Conservation (phyloP, 2,888 invertebrate species). For the Tridacna crocea region DNA sequence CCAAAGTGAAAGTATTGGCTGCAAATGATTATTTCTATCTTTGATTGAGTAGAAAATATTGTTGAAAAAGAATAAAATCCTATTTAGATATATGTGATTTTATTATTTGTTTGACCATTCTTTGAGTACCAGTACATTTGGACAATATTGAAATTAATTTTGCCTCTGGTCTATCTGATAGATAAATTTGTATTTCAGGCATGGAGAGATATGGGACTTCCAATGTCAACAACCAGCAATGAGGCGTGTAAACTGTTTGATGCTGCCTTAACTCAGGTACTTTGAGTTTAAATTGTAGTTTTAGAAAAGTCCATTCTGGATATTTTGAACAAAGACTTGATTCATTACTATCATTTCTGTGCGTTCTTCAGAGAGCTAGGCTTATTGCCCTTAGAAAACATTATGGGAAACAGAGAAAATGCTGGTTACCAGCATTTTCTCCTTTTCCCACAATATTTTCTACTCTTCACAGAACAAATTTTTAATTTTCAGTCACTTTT, state of each 20-base stretch:
- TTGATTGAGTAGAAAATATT: no score
- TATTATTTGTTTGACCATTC: no score
- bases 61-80: no score
- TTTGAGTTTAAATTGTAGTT: not conserved
- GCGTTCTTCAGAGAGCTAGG: not conserved
- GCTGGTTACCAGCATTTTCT: no score
- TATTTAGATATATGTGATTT: no score
- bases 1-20: no score
- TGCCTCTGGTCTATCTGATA: not conserved
- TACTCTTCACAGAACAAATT: not conserved
- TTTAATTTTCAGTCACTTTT: not conserved
- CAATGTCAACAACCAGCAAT: slow-evolving; percentile 82
- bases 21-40: no score
- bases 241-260: slow-evolving; percentile 84
- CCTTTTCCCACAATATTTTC: not conserved
- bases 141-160: not conserved
- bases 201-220: slow-evolving; percentile 76
- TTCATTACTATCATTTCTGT: not conserved
- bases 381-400: no score
- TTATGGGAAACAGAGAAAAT: no score
- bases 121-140: no score
- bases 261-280: slow-evolving; percentile 84
- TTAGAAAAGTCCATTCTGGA: not conserved
- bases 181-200: slow-evolving; percentile 64
- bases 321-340: not conserved